Evolutionary conservation across 2,888 invertebrate genomes (phyloP).

Genomic region (Cosmopolites sordidus): DNA sequence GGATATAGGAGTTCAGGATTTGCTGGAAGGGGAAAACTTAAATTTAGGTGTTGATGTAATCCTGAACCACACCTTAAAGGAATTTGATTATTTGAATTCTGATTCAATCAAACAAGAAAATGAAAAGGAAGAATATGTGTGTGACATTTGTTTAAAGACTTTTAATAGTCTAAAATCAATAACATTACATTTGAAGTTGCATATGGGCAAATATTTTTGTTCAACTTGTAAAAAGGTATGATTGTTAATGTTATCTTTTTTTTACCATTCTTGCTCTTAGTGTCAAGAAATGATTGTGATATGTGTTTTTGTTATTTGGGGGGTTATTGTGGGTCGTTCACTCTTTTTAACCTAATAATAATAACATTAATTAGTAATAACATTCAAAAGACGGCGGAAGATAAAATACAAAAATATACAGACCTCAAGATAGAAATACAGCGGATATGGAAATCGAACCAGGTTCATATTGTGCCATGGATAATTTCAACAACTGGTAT

Average conservation of each 20-base stretch:
- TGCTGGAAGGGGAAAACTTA: constrained; percentile 38
- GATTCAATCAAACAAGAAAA: constrained; percentile 33
- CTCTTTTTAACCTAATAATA: too few species aligned
- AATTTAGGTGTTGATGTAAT: constrained; percentile 37
- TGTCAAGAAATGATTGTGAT: too few species aligned
- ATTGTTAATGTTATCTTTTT: constrained; percentile 13
- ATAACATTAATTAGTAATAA: too few species aligned
- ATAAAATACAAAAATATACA: too few species aligned
- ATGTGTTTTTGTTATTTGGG: too few species aligned
- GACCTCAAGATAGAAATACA: too few species aligned
- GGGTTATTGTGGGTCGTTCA: too few species aligned
- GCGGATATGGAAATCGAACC: too few species aligned
- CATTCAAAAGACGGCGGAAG: too few species aligned
- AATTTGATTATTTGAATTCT: constrained; percentile 41
- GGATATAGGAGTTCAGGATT: constrained; percentile 32
- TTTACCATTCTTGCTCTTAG: too few species aligned
- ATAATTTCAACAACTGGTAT: too few species aligned
- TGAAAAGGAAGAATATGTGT: constrained; percentile 32
- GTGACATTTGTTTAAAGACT: constrained; percentile 43
- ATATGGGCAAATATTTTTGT: constrained; percentile 52
- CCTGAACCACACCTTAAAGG: constrained; percentile 36
- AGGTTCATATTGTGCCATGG: too few species aligned
- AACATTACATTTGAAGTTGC: constrained; percentile 50
- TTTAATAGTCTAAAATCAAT: constrained; percentile 36
- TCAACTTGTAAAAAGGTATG: constrained; percentile 46